Evolutionary conservation across 92 coral and sea anemone genomes (phyloP), one percentile per base, ranked within the genome.

Genomic region (Virgularia gustaviana): DNA sequence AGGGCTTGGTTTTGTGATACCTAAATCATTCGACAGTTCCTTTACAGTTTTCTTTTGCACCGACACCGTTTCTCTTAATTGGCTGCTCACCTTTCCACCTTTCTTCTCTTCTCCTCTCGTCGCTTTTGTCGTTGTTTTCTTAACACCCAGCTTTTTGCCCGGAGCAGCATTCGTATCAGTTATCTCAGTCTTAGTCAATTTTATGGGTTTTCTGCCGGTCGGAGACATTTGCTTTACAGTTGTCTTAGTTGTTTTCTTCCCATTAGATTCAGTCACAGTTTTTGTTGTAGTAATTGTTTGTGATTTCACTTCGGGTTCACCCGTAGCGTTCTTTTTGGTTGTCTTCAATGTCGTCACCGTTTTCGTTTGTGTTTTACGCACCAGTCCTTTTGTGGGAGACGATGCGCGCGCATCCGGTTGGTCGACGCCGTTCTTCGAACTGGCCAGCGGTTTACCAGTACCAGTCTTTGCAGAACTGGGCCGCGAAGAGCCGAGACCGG

Each of bases 211-310:
- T 68, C 75, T 49, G 0, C 75, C 75, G 61, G 75, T 49, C 61
- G 75, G 71, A 49, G 85, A 70, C 52, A 66, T 70, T 63, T 87
- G 82, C 74, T 70, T 85, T 27, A 58, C 78, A 25, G 87, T 85
- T n/a, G 90, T 82, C 39, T 67, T 79, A 0, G 79, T 52, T 11
- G 86, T 53, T 57, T 82, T 71, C 70, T 86, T 84, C 2, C 44
- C 63, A 30, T 77, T 79, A 28, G 75, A 78, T 7, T 56, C 79
- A 41, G 63, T 80, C 2, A 61, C 74, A 63, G 72, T 70, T 16
- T 79, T 63, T 0, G 86, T 79, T 27, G 95, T 75, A 38, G 76
- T 85, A 2, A 84, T 61, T 28, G 80, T 77, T 71, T 78, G 54
- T 24, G 83, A 70, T 23, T 57, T 52, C 36, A 58, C 72, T 53